phyloP scores from a whole-genome alignment of 2,888 invertebrate species.

The Argyresthia goedartella region DNA sequence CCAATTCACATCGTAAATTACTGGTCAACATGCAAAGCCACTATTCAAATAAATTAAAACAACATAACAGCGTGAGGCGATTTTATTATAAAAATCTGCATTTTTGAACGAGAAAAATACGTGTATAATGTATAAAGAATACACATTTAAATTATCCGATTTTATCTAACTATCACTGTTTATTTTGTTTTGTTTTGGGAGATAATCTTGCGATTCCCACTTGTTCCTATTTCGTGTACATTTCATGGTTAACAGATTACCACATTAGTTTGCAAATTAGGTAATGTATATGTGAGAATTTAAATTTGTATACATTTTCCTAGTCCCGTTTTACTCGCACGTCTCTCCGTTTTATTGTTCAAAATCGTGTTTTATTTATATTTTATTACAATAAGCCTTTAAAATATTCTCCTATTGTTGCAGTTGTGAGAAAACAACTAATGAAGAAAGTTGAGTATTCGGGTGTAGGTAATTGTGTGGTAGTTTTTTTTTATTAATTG shows the following conservation, averaged over 20 bases:
- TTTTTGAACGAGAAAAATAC: not conserved
- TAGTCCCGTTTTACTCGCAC: slow-evolving; percentile 19
- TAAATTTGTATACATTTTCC: slow-evolving; percentile 31
- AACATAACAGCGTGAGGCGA: not conserved
- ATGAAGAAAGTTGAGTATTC: too few relatives aligned
- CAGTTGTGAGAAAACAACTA: too few relatives aligned
- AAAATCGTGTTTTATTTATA: slow-evolving; percentile 16
- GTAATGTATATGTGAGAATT: slow-evolving; percentile 59
- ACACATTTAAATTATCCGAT: not conserved
- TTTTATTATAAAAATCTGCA: slow-evolving; percentile 3
- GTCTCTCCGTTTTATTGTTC: slow-evolving; percentile 29
- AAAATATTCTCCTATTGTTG: slow-evolving; percentile 1
- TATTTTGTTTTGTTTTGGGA: slow-evolving; percentile 36
- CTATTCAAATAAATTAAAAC: slow-evolving; percentile 1
- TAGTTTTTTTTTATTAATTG: too few relatives aligned
- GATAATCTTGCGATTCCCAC: slow-evolving; percentile 22
- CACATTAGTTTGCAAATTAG: slow-evolving; percentile 58
- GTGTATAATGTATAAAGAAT: not conserved
- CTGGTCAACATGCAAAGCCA: not conserved
- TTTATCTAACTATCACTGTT: not conserved
- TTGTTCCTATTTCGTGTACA: slow-evolving; percentile 23
- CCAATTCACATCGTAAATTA: not conserved
- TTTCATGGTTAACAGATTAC: slow-evolving; percentile 5
- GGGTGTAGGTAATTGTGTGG: too few relatives aligned
- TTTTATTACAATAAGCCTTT: not conserved